Evolutionary conservation across 2,888 invertebrate species (phyloP).

Genomic region (Melieria picta): DNA sequence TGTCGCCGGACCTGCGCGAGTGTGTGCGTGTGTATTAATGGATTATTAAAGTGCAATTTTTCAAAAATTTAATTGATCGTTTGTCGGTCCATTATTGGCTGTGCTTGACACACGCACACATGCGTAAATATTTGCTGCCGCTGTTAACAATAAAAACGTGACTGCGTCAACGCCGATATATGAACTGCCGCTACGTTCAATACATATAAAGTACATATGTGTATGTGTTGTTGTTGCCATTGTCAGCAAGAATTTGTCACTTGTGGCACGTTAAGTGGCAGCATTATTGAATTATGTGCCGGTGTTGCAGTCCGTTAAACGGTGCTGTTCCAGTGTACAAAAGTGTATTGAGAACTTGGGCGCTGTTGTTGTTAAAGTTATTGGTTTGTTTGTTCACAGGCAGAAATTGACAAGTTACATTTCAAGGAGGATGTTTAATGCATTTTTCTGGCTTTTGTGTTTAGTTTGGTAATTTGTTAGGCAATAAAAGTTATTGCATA

Average conservation of each 20-base stretch:
- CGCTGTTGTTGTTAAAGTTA: too few species aligned
- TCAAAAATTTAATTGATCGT: constrained; percentile 28
- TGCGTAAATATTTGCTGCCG: not conserved
- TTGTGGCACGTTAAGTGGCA: constrained; percentile 23
- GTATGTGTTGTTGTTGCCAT: constrained; percentile 1
- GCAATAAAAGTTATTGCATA: too few species aligned
- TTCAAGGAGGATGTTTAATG: too few species aligned
- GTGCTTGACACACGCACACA: not conserved
- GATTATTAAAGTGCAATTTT: constrained; percentile 32
- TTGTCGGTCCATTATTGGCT: constrained; percentile 27
- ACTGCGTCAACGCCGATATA: too few species aligned
- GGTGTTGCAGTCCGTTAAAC: not conserved
- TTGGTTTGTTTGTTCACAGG: too few species aligned
- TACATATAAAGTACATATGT: not conserved
- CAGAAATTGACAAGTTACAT: too few species aligned
- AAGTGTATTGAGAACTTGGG: not conserved
- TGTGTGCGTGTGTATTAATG: constrained; percentile 15
- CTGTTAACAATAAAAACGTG: not conserved
- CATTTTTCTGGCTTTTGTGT: too few species aligned
- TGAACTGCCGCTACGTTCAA: too few species aligned
- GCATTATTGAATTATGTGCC: constrained; percentile 26
- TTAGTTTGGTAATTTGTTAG: too few species aligned
- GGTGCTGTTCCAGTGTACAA: not conserved
- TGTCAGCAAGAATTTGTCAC: constrained; percentile 31
- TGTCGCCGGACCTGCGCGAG: not conserved